Evolutionary conservation across 2,797 vertebrate species (phyloP).

Genomic region (Enoplosus armatus): DNA sequence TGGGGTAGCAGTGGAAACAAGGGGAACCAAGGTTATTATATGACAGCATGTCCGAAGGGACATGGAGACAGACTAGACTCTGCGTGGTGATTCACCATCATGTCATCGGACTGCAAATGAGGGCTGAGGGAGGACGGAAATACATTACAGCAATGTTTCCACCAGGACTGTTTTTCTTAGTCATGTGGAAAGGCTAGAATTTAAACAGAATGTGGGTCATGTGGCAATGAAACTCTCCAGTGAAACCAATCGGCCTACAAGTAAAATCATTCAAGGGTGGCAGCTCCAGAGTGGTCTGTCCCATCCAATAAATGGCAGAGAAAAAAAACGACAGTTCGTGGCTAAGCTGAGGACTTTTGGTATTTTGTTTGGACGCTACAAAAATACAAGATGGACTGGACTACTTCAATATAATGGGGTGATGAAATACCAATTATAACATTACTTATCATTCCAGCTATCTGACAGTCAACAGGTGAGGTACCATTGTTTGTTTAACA

Average conservation of each 20-base stretch:
- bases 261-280: slow-evolving; percentile 22
- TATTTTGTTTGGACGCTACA: not conserved
- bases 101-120: slow-evolving; percentile 65
- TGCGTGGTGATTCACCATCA: slow-evolving; percentile 67
- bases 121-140: slow-evolving; percentile 55
- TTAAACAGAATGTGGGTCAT: slow-evolving; percentile 37
- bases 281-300: slow-evolving; percentile 14
- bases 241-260: slow-evolving; percentile 29
- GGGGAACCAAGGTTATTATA: slow-evolving; percentile 63
- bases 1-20: slow-evolving; percentile 46
- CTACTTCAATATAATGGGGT: not conserved
- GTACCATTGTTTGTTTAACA: not conserved
- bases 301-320: slow-evolving; percentile 25
- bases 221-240: slow-evolving; percentile 33
- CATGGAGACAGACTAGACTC: slow-evolving; percentile 41
- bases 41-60: slow-evolving; percentile 65
- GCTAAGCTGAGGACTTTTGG: not conserved
- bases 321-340: not conserved
- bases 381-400: not conserved
- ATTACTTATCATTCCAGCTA: not conserved
- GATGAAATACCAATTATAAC: not conserved
- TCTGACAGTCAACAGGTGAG: not conserved
- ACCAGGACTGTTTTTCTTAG: slow-evolving; percentile 44
- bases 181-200: slow-evolving; percentile 46
- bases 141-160: slow-evolving; percentile 54